Conservation (phyloP, 2,888 invertebrate genomes). For the Drosophila macrothrix region DNA sequence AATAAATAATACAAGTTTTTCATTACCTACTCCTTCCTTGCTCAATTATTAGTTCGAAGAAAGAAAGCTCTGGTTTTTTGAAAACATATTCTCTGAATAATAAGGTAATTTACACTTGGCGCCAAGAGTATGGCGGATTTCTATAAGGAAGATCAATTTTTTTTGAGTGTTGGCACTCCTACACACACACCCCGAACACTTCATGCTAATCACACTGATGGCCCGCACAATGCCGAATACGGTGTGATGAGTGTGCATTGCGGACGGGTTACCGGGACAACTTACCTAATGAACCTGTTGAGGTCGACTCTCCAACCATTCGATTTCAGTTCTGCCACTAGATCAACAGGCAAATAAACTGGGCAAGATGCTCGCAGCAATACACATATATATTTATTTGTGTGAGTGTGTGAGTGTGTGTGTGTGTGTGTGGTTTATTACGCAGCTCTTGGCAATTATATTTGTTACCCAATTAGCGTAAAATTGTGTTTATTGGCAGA, state of each 20-base stretch:
- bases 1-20: background rate
- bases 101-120: background rate
- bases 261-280: constrained; percentile 59
- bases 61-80: background rate
- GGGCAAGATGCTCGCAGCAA: constrained; percentile 40
- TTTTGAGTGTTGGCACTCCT: background rate
- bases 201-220: constrained; percentile 64
- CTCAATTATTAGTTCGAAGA: background rate
- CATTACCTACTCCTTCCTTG: accelerated
- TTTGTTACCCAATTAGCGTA: constrained; percentile 83
- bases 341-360: constrained; percentile 53
- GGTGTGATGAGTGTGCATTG: constrained; percentile 7
- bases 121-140: background rate
- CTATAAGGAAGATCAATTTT: too few relatives aligned
- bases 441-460: constrained; percentile 83
- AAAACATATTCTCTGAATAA: too few relatives aligned
- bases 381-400: constrained; percentile 52
- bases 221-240: constrained; percentile 7
- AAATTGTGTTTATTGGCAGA: constrained; percentile 82
- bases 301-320: constrained; percentile 55
- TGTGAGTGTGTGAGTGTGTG: constrained; percentile 16
- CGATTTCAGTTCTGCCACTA: constrained; percentile 31
- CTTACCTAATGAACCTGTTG: constrained; percentile 79
- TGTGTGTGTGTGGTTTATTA: constrained; percentile 74
- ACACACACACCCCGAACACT: constrained; percentile 7